Base-by-base conservation (phyloP, 37 sponge, comb jelly and placozoan species). In the Bolinopsis microptera region DNA sequence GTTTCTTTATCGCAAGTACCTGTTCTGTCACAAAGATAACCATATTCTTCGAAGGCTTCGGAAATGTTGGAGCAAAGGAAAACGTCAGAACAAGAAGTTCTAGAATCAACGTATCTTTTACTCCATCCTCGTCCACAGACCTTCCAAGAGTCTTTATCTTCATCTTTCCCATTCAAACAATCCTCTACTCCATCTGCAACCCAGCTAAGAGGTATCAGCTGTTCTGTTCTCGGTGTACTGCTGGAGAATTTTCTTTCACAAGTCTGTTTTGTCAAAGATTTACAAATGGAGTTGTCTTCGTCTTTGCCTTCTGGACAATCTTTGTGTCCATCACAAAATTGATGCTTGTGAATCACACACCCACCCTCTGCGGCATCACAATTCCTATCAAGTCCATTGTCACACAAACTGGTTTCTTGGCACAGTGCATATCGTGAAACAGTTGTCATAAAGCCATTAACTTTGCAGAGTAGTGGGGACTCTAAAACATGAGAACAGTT, bases 321-420 rank as follows among this genome's bases (percentile, higher is more conserved):
- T 30, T 22, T 35, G 38, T 36, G 38, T 23, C 38, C 38, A 30
- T 80, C 82, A 80, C 38, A 80, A 30, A 80, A 80, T 36, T 35
- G 82, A 30, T 80, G 82, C 23, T 80, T 80, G 37, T 80, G 82
- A 8, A 80, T 31, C 22, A 80, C 16, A 22, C 82, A 80, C 2
- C 82, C 82, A 30, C 82, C 82, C 82, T 80, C 82, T 30, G 82
- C 82, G 16, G 82, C 82, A 18, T 36, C 38, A 34, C 82, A 80
- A 13, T 35, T 35, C 35, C 9, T 30, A 22, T 80, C 82, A 3
- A 80, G 22, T 21, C 22, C 30, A 80, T 80, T 30, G 30, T 80
- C 82, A 34, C 82, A 80, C 16, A 80, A 30, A 22, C 23, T 33
- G 35, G 35, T 80, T 34, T 13, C 34, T 30, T 80, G 2, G 38